Percentiles rank a stretch among this genome's conserved stretches.
Evolutionary conservation across 1,140 invertebrate genomes (phyloP).

Genomic region (Arion vulgaris): DNA sequence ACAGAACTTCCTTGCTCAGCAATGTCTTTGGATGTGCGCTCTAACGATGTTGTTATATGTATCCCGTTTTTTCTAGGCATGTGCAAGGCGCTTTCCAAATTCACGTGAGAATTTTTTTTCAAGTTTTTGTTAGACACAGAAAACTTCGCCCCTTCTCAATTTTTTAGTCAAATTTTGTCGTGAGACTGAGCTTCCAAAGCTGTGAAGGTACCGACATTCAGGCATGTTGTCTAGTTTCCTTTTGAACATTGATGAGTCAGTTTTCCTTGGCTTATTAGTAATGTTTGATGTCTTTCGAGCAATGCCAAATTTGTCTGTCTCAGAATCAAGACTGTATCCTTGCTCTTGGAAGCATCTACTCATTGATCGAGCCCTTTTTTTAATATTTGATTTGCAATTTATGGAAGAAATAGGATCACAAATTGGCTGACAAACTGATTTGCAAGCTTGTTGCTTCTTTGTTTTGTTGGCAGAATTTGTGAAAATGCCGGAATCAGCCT

Average conservation of each 20-base stretch:
- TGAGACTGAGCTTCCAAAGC: not conserved
- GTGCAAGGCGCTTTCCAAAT: too few relatives aligned
- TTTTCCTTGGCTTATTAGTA: not conserved
- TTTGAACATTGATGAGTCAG: not conserved
- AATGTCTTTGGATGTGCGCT: not conserved
- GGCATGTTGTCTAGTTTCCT: not conserved
- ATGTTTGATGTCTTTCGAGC: not conserved
- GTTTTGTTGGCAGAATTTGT: not conserved
- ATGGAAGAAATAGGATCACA: not conserved
- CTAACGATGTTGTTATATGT: too few relatives aligned
- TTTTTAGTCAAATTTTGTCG: not conserved
- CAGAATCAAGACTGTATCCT: not conserved
- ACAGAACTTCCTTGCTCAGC: not conserved
- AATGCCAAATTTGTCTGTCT: not conserved
- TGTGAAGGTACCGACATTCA: not conserved
- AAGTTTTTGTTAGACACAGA: not conserved
- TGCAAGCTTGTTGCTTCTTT: not conserved
- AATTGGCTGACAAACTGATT: not conserved
- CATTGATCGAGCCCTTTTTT: not conserved
- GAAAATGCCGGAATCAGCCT: not conserved
- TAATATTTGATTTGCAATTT: not conserved
- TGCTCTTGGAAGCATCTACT: not conserved
- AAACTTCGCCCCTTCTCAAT: not conserved
- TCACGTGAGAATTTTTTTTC: not conserved
- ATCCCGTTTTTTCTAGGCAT: too few relatives aligned